These are phyloP conservation scores for Ischnus inquisitorius DNA, from an alignment of 2,888 invertebrate species.

Conservation along the genomic window DNA sequence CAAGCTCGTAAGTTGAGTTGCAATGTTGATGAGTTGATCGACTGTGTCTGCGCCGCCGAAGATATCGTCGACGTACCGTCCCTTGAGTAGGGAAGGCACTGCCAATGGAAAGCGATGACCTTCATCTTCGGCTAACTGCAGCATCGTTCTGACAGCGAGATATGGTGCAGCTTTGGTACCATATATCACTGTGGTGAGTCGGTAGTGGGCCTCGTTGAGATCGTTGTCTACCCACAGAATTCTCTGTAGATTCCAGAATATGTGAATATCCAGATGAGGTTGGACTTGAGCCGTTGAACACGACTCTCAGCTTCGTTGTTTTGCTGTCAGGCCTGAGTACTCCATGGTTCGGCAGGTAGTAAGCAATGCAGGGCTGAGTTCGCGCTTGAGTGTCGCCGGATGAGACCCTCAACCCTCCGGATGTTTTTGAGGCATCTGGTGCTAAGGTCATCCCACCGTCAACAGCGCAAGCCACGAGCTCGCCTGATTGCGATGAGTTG, in stretches of 20 bases:
- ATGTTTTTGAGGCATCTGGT: slow-evolving; percentile 36
- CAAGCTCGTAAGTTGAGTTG: too few relatives aligned
- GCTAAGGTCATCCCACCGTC: slow-evolving; percentile 27
- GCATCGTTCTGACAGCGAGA: slow-evolving; percentile 38
- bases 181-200: too few relatives aligned
- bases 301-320: too few relatives aligned
- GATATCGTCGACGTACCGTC: too few relatives aligned
- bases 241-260: too few relatives aligned
- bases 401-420: slow-evolving; percentile 32
- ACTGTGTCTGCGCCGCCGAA: too few relatives aligned
- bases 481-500: background rate
- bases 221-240: slow-evolving; percentile 75
- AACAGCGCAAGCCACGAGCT: background rate
- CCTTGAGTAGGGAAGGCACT: too few relatives aligned
- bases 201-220: background rate
- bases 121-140: slow-evolving; percentile 61
- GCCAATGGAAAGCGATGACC: too few relatives aligned
- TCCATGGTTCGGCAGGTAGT: slow-evolving; percentile 1
- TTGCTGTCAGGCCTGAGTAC: too few relatives aligned
- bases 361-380: background rate
- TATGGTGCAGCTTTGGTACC: slow-evolving; percentile 36
- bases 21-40: too few relatives aligned
- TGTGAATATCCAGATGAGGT: too few relatives aligned
- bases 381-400: background rate
- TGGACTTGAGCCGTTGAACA: too few relatives aligned